phyloP scores from a whole-genome alignment of 2,797 vertebrate genomes.

The Mormyrus hasselquistii region DNA sequence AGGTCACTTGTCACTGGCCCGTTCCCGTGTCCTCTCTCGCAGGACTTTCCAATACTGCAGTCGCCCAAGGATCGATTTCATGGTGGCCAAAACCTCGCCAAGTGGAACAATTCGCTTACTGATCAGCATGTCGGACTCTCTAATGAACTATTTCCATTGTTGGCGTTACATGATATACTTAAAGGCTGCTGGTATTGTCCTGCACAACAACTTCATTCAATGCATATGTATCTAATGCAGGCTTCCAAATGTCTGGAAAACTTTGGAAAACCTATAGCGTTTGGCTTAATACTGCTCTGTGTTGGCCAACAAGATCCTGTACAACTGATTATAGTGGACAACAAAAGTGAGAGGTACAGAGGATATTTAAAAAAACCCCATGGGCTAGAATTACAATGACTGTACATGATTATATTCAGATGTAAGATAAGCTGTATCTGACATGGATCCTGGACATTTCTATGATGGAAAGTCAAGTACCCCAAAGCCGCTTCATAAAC shows the following conservation, averaged over 20 bases:
- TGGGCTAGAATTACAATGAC: neutral
- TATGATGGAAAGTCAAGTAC: neutral
- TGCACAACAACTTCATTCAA: neutral
- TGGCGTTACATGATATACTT: neutral
- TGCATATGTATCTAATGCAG: neutral
- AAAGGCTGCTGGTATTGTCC: neutral
- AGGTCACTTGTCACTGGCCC: slow-evolving; percentile 15
- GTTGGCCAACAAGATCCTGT: neutral
- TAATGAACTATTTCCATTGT: slow-evolving; percentile 8
- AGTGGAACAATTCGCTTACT: neutral
- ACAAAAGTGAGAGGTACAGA: neutral
- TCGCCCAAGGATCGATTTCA: neutral
- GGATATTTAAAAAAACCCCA: neutral
- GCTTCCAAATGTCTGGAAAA: neutral
- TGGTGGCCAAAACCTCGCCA: neutral
- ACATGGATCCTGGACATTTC: neutral
- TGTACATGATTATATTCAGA: neutral
- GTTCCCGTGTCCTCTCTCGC: neutral
- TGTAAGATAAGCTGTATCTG: neutral
- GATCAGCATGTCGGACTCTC: neutral
- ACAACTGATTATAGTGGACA: neutral
- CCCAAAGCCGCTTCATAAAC: neutral
- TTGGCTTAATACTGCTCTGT: neutral
- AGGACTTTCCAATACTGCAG: slow-evolving; percentile 17
- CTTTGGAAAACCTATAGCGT: neutral